These are phyloP conservation scores for Eristalis pertinax DNA, from an alignment of 2,888 invertebrate genomes.

Conservation along the genomic window DNA sequence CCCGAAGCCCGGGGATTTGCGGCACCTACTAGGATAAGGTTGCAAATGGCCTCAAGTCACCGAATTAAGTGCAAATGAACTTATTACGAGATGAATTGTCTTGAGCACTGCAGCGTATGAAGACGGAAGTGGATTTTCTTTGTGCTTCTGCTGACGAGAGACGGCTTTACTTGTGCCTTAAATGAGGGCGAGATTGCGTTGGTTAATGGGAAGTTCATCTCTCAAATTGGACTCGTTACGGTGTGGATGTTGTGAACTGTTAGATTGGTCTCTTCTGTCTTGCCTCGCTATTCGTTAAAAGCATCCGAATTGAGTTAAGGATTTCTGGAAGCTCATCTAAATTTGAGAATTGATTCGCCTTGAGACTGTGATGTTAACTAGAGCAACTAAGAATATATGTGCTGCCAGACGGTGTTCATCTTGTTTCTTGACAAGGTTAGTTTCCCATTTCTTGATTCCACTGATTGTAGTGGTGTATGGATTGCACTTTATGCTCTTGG, in stretches of 20 bases:
- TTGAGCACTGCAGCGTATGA: constrained; percentile 9
- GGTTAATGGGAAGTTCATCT: neutral
- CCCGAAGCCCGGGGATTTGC: neutral
- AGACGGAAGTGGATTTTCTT: constrained; percentile 6
- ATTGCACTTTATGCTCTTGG: too few relatives aligned
- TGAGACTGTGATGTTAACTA: too few relatives aligned
- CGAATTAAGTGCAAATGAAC: constrained; percentile 43
- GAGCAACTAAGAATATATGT: too few relatives aligned
- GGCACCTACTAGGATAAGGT: constrained; percentile 17
- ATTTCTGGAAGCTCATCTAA: too few relatives aligned
- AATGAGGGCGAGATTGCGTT: neutral
- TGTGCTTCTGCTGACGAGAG: neutral
- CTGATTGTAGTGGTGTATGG: too few relatives aligned
- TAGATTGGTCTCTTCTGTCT: too few relatives aligned
- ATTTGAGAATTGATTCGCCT: too few relatives aligned
- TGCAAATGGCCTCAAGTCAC: constrained; percentile 32
- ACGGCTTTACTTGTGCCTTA: neutral
- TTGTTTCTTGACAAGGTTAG: too few relatives aligned
- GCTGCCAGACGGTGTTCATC: too few relatives aligned
- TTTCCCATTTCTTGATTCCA: too few relatives aligned
- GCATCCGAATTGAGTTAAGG: too few relatives aligned
- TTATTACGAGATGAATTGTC: constrained; percentile 24
- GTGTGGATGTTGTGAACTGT: neutral
- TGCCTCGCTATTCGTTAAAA: too few relatives aligned
- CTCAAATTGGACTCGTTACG: neutral